These are phyloP conservation scores for Orthosia gothica DNA, from an alignment of 2,888 invertebrate genomes.

Conservation along the genomic window DNA sequence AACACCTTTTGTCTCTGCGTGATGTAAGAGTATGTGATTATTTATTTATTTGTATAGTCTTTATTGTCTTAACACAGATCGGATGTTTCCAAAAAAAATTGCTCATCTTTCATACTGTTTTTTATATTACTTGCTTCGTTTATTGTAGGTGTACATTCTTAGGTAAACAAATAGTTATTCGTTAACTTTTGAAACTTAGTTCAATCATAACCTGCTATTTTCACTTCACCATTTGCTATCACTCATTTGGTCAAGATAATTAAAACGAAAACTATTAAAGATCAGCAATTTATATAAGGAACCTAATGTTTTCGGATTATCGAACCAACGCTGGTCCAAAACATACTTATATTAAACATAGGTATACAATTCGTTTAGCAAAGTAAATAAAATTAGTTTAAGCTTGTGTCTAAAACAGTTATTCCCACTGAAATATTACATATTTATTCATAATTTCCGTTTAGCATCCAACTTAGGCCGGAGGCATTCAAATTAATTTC, in stretches of 20 bases:
- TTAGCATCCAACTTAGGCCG: background rate
- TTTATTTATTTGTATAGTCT: too few relatives aligned
- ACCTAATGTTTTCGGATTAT: background rate
- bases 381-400: background rate
- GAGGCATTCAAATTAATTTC: conserved; percentile 23
- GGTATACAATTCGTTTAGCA: background rate
- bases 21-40: too few relatives aligned
- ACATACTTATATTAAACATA: too few relatives aligned
- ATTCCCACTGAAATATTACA: conserved; percentile 8
- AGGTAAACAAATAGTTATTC: too few relatives aligned
- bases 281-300: background rate
- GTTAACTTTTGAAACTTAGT: too few relatives aligned
- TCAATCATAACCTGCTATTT: background rate
- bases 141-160: too few relatives aligned
- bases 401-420: background rate
- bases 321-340: background rate
- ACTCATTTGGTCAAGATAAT: background rate
- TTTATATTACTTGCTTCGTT: too few relatives aligned
- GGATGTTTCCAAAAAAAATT: too few relatives aligned
- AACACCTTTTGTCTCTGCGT: too few relatives aligned
- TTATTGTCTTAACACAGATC: too few relatives aligned
- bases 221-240: background rate
- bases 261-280: background rate
- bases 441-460: conserved; percentile 1
- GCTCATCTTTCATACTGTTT: too few relatives aligned